Base-by-base conservation (phyloP, 2,888 invertebrate genomes). In the Sicus ferrugineus region DNA sequence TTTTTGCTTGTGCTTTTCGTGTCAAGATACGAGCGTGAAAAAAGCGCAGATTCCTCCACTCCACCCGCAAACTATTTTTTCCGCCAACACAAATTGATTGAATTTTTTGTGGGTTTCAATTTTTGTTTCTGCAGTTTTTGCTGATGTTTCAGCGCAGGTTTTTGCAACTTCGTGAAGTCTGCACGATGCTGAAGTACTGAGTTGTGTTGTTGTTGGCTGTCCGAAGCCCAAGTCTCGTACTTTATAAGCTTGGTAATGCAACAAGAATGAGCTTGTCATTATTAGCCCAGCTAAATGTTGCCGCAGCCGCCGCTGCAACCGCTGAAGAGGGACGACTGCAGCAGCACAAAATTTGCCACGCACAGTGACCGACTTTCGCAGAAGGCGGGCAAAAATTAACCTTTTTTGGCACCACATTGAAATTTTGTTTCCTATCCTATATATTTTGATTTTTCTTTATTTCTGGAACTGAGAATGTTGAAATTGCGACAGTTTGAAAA, bases 281-380 rank as follows among this genome's bases (percentile, higher is more conserved):
- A 66, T 66, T 66, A 66, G 54, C 58, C 42, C 9, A 19, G 30
- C 31, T 46, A 67, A 67, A 56, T 67, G 58, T 46, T 67, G 67
- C 58, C n/a, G 65, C 19, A 16, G 58, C 34, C n/a, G 31, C 14
- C 19, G 54, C 31, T 21, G n/a, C 19, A 9, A 19, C 52, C n/a
- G n/a, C 58, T 30, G 21, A 2, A 59, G 38, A 52, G 52, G 4
- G 3, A 23, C 52, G 11, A 11, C n/a, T 31, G 21, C 2, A 46
- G 34, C 42, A 61, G 34, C 42, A 9, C n/a, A n/a, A n/a, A n/a
- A n/a, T n/a, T n/a, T n/a, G n/a, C n/a, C n/a, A n/a, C n/a, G n/a
- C n/a, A n/a, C n/a, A n/a, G n/a, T n/a, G n/a, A n/a, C n/a, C n/a
- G n/a, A n/a, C n/a, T n/a, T n/a, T n/a, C n/a, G n/a, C n/a, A n/a